phyloP scores from a whole-genome alignment of 2,797 vertebrate genomes.

The Gouania willdenowi region DNA sequence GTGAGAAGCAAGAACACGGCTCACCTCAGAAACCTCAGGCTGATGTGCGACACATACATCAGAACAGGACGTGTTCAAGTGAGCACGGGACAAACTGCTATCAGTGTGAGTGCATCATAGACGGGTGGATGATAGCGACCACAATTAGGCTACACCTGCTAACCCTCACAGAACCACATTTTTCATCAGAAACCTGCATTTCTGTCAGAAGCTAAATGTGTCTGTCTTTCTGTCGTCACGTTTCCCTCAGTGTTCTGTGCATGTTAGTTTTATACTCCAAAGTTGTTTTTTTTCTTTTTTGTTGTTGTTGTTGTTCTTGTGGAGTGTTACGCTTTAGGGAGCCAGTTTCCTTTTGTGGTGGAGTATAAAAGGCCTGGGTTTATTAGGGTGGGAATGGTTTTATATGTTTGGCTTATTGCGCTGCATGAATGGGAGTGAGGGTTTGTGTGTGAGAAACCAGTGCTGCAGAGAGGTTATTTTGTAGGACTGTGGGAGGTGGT shows the following conservation, averaged over 20 bases:
- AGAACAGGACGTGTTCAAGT: constrained; percentile 15
- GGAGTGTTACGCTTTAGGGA: constrained; percentile 42
- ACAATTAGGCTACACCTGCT: constrained; percentile 78
- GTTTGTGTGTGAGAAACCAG: constrained; percentile 54
- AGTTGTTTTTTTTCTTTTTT: constrained; percentile 28
- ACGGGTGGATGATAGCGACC: constrained; percentile 71
- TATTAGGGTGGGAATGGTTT: constrained; percentile 70
- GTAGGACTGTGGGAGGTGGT: constrained; percentile 50
- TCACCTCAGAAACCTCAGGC: constrained; percentile 73
- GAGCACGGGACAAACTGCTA: no score
- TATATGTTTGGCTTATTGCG: constrained; percentile 67
- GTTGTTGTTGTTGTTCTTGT: constrained; percentile 13
- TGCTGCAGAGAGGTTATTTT: constrained; percentile 56
- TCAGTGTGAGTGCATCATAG: no score
- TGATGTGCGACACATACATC: constrained; percentile 23
- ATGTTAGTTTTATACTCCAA: constrained; percentile 51
- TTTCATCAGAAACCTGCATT: constrained; percentile 36
- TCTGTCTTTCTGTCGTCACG: constrained; percentile 30
- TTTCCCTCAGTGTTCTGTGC: constrained; percentile 47
- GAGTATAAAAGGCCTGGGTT: constrained; percentile 51
- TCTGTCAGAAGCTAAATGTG: constrained; percentile 2
- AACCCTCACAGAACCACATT: constrained; percentile 29
- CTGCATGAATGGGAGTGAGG: constrained; percentile 63
- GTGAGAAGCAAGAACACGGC: constrained; percentile 65
- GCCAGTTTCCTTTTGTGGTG: constrained; percentile 63